Base-by-base conservation (phyloP, 2,113 vertebrate genomes). In the Egretta garzetta region DNA sequence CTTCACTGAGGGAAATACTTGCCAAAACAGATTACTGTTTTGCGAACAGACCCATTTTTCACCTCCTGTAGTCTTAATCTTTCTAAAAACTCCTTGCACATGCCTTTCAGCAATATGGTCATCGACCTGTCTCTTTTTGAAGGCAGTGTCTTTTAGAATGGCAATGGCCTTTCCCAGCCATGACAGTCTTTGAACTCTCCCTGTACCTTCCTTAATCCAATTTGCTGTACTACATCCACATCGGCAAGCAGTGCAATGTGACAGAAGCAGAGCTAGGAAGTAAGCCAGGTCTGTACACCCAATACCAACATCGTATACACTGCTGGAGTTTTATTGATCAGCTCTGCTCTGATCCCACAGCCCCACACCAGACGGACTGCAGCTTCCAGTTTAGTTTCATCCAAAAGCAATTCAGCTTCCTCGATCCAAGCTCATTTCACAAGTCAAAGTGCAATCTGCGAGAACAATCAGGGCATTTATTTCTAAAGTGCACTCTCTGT, bases 241-340 rank as follows among this genome's bases (percentile, higher is more conserved):
- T 5, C 6, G 15, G 43, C 41, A 27, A 17, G 28, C 24, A 71
- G 37, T 0, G 66, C 12, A 62, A 35, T 1, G 4, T 10, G 20
- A 45, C 4, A 32, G 47, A 26, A 67, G 33, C 1, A 8, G 72
- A 41, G 30, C 12, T 21, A 21, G 49, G 33, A 28, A 32, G 59
- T 6, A 53, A 55, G 52, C 26, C 11, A 26, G 35, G 17, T 9
- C n/a, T n/a, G 43, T 7, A 68, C 43, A 32, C 33, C 35, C 32
- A 7, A 10, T 12, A 60, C 4, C 2, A 1, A 28, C n/a, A 20
- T 0, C 10, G 50, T 2, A n/a, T 1, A 10, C 0, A 1, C 23
- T 56, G 19, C 9, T 21, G 23, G 43, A 62, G 20, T n/a, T n/a
- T 73, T 8, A 6, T 7, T 62, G 53, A 84, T 33, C 39, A 66